Base-by-base conservation (phyloP, 2,113 vertebrate genomes). In the Rafetus swinhoei region DNA sequence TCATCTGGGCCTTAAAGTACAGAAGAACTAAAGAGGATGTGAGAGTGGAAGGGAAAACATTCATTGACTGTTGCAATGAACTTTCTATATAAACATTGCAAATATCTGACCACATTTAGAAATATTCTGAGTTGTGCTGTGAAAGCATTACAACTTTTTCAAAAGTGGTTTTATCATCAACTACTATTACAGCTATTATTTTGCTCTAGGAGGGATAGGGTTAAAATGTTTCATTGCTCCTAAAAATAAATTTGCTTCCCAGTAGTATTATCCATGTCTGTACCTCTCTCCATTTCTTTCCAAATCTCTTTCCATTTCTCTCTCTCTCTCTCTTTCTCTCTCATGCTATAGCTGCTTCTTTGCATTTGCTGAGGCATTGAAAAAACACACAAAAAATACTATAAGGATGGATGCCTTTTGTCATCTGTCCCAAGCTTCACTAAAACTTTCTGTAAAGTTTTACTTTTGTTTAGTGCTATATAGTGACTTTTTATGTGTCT, bases 401-500 rank as follows among this genome's bases (percentile, higher is more conserved):
- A 85, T 8, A 74, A 90, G 93, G 88, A 85, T 87, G 90, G 90
- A 91, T 93, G 95, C 92, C 59, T 93, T 95, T 84, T 80, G 89
- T 95, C 93, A 85, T 97, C 95, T 96, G 93, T 87, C 85, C 82
- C 5, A 91, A 96, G 95, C 84, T 93, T 93, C 88, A 93, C 74
- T 87, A 93, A 97, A 96, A 77, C 91, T 97, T 96, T 93, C 83
- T 72, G 91, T 93, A 88, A 98, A 98, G 96, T 98, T 98, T 98
- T 98, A 97, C 97, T 98, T 98, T 97, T 94, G 93, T 97, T 96
- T 96, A 98, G 96, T 84, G 95, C 97, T 98, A 95, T 97, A 98
- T 89, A 96, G 96, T 69, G 93, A 97, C 95, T 98, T 98, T 97
- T 97, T 96, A 98, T 97, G 97, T 97, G 96, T 98, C 97, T 97